Base-by-base conservation (phyloP, 2,888 invertebrate genomes). In the Xanthorhoe designata region DNA sequence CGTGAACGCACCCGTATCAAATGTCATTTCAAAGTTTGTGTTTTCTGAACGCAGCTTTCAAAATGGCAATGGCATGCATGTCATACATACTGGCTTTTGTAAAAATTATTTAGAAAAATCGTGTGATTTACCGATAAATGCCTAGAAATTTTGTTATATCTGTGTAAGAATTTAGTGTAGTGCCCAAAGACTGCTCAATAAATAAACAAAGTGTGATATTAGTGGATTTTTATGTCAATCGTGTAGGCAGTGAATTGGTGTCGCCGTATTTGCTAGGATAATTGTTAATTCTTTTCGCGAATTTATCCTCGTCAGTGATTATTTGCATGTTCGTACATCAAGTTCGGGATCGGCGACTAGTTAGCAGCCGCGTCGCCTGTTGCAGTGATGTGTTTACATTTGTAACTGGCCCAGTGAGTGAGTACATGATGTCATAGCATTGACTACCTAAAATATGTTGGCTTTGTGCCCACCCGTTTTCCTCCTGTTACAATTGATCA, bases 381-480 rank as follows among this genome's bases (percentile, higher is more conserved):
- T 78, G 82, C 81, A 90, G 91, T 83, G 85, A 92, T 93, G 92
- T 92, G 92, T 92, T 92, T 92, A 92, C 92, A 91, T 87, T 85
- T 89, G 83, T 92, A 88, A 89, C 83, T 85, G 85, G 82, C 85
- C 77, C 82, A 81, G 92, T 92, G 82, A 91, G 92, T 93, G 82
- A 91, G 92, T 93, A 77, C 77, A 93, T 92, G 92, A 92, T 92
- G 92, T 93, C 93, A 93, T 92, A 89, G 85, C 85, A 84, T 81
- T 79, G 85, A 82, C 85, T 88, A 84, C 87, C 86, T 90, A 92
- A 59, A 91, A 85, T 85, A 83, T 86, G 85, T 92, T 93, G 93
- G 92, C 92, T 92, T 87, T 89, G 90, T 93, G 93, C 93, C 93
- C 92, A 92, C 87, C 90, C 87, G 82, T 91, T 92, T 92, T 89